phyloP scores from a whole-genome alignment of 2,797 vertebrate genomes.

The Telmatherina bonti region DNA sequence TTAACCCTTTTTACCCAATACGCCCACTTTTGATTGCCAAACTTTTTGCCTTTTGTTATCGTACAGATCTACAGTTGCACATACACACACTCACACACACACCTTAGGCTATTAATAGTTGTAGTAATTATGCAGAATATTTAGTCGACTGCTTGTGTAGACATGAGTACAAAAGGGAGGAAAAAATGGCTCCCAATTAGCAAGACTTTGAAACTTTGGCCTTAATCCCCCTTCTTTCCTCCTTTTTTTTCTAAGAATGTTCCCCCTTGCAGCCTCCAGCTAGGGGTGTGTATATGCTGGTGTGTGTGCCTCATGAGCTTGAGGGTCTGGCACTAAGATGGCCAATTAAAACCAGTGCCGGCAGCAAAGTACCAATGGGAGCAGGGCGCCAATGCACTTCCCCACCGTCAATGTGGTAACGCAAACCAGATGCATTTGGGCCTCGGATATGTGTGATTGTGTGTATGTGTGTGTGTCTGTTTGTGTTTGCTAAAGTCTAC shows the following conservation, averaged over 20 bases:
- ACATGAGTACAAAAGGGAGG: no score
- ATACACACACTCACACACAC: no score
- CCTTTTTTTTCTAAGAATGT: conserved; percentile 57
- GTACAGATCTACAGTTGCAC: not conserved
- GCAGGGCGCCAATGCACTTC: conserved; percentile 76
- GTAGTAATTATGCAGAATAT: conserved; percentile 70
- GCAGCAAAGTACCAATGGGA: conserved; percentile 79
- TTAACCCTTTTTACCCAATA: not conserved
- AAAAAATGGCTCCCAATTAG: conserved; percentile 75
- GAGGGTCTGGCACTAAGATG: conserved; percentile 77
- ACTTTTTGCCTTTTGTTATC: conserved; percentile 5
- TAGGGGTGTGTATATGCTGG: conserved; percentile 33
- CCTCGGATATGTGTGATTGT: conserved; percentile 38
- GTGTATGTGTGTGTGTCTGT: conserved; percentile 10
- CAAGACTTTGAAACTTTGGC: conserved; percentile 79
- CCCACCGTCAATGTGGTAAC: conserved; percentile 80
- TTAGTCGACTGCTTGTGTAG: conserved; percentile 53
- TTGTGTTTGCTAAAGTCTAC: conserved; percentile 49
- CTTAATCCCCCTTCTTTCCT: conserved; percentile 39
- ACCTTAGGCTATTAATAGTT: conserved; percentile 67
- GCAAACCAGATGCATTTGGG: conserved; percentile 82
- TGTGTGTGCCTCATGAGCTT: conserved; percentile 44
- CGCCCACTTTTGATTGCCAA: conserved; percentile 5
- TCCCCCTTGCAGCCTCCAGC: conserved; percentile 64
- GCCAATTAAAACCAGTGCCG: conserved; percentile 82